Evolutionary conservation across 1,140 invertebrate genomes (phyloP).

Genomic region (Scaptomyza pallida): DNA sequence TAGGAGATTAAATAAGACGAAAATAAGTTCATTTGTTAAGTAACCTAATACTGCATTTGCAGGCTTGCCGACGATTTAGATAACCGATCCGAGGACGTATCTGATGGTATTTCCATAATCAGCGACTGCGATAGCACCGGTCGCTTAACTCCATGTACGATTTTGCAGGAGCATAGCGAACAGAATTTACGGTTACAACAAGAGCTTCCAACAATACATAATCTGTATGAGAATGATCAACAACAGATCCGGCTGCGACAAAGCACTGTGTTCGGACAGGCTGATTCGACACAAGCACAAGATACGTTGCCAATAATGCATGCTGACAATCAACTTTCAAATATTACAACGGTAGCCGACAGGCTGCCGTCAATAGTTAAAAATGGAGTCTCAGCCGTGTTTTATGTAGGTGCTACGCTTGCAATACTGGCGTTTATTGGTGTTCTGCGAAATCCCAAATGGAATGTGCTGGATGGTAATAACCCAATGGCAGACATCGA

Average conservation of each 20-base stretch:
- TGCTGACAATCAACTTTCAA: slow-evolving; percentile 8
- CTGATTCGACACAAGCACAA: background rate
- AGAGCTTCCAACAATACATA: slow-evolving; percentile 19
- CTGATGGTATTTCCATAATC: slow-evolving; percentile 82
- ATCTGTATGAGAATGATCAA: background rate
- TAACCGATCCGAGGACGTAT: slow-evolving; percentile 65
- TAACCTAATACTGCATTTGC: too few relatives aligned
- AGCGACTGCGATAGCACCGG: slow-evolving; percentile 79
- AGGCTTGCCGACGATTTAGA: slow-evolving; percentile 50
- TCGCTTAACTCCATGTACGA: slow-evolving; percentile 70
- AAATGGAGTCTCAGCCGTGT: slow-evolving; percentile 60
- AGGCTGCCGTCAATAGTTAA: slow-evolving; percentile 45
- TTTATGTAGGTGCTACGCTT: slow-evolving; percentile 62
- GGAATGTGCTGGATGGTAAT: slow-evolving; percentile 42
- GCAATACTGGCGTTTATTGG: slow-evolving; percentile 69
- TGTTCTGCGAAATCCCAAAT: slow-evolving; percentile 67
- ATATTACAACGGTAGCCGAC: background rate
- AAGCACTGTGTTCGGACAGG: background rate
- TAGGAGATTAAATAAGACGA: too few relatives aligned
- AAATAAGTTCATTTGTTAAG: too few relatives aligned
- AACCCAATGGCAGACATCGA: slow-evolving; percentile 51
- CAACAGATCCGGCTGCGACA: slow-evolving; percentile 13
- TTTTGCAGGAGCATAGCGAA: slow-evolving; percentile 41
- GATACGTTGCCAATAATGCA: background rate
- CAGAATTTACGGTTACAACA: slow-evolving; percentile 44